Percentiles rank a stretch among this genome's conserved stretches.
Conservation (phyloP, 2,113 vertebrate species). For the Sylvia atricapilla region DNA sequence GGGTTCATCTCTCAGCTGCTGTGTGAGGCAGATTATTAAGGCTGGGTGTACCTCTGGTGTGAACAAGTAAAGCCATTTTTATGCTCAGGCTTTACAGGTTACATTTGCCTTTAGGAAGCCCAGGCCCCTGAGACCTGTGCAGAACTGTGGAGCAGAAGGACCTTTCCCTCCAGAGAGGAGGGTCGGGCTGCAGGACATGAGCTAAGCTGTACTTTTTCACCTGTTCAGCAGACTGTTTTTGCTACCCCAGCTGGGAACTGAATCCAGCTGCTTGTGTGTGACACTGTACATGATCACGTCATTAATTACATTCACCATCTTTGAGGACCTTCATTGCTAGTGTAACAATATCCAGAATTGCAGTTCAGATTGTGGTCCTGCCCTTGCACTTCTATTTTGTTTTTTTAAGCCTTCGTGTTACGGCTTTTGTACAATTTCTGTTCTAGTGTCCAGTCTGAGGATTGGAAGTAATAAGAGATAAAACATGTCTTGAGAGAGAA, state of each 20-base stretch:
- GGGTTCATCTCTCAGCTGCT: not conserved
- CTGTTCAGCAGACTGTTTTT: not conserved
- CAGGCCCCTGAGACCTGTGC: not conserved
- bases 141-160: not conserved
- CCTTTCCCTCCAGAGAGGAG: not conserved
- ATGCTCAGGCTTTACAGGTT: not conserved
- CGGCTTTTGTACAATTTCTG: not conserved
- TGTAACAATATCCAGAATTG: not conserved
- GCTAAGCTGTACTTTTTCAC: not conserved
- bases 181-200: not conserved
- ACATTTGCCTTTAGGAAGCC: not conserved
- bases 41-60: not conserved
- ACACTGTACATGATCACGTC: fast-evolving
- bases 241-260: not conserved
- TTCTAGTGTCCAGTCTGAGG: not conserved
- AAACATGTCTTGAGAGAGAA: not conserved
- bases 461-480: not conserved
- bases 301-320: not conserved
- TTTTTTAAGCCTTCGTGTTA: not conserved
- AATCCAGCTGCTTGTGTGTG: not conserved
- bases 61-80: not conserved
- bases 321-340: not conserved
- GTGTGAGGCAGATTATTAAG: fast-evolving
- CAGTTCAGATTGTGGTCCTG: not conserved
- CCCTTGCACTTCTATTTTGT: not conserved